phyloP scores from a whole-genome alignment of 2,797 vertebrate genomes.

The Lindbergichthys nudifrons region DNA sequence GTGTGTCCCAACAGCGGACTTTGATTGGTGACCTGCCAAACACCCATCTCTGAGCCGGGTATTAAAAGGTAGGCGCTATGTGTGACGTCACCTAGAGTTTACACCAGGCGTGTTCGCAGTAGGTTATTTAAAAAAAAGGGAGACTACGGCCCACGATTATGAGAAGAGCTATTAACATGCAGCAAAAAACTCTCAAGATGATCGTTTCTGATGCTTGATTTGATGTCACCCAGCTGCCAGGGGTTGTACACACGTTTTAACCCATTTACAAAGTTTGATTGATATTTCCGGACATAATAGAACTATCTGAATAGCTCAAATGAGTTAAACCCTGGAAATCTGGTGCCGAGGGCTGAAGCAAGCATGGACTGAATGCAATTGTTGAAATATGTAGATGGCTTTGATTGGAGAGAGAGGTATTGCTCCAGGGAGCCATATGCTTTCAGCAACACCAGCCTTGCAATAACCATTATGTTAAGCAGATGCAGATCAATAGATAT shows the following conservation, averaged over 20 bases:
- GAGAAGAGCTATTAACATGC: neutral
- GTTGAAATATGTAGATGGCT: conserved; percentile 34
- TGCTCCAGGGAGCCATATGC: conserved; percentile 37
- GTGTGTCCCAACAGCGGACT: conserved; percentile 26
- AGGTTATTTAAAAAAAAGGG: conserved; percentile 22
- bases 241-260: conserved; percentile 23
- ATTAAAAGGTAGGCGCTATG: conserved; percentile 44
- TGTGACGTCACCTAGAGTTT: conserved; percentile 32
- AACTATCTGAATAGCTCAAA: conserved; percentile 29
- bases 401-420: conserved; percentile 47
- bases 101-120: conserved; percentile 31
- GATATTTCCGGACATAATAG: conserved; percentile 33
- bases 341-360: conserved; percentile 8
- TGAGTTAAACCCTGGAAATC: neutral
- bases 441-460: conserved; percentile 27
- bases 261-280: conserved; percentile 30
- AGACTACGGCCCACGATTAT: neutral
- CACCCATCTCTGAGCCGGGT: conserved; percentile 36
- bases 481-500: conserved; percentile 66
- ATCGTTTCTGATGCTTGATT: conserved; percentile 14
- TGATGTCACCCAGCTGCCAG: conserved; percentile 19
- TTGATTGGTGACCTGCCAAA: conserved; percentile 66
- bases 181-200: conserved; percentile 8
- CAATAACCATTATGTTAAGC: conserved; percentile 56
- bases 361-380: conserved; percentile 23